These are phyloP conservation scores for Hylyphantes graminicola DNA, from an alignment of 1,140 invertebrate genomes.

Conservation along the genomic window DNA sequence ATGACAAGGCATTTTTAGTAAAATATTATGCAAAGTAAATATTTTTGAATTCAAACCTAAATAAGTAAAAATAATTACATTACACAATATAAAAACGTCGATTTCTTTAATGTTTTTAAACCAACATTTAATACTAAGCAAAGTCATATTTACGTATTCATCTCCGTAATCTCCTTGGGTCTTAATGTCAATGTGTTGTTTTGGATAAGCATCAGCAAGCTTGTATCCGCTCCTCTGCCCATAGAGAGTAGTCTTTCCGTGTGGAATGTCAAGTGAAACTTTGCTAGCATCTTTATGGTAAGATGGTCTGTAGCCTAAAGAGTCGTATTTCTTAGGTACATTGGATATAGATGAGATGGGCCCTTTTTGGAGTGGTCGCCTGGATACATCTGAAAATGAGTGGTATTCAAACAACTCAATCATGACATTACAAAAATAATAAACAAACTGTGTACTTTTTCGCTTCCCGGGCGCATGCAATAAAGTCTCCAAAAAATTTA, in stretches of 20 bases:
- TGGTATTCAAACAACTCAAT: too few relatives aligned
- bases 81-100: background rate
- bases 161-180: conserved; percentile 29
- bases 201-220: conserved; percentile 37
- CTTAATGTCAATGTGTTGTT: conserved; percentile 15
- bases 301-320: background rate
- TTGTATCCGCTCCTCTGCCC: conserved; percentile 31
- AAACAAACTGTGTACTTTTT: too few relatives aligned
- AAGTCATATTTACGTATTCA: conserved; percentile 22
- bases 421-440: too few relatives aligned
- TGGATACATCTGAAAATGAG: conserved; percentile 6
- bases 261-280: background rate
- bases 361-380: background rate
- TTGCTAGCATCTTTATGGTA: conserved; percentile 26
- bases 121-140: background rate
- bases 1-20: background rate
- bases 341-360: background rate
- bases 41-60: background rate
- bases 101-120: background rate
- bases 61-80: background rate
- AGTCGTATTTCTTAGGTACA: conserved; percentile 3
- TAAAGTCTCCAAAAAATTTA: too few relatives aligned
- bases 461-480: too few relatives aligned
- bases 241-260: conserved; percentile 21
- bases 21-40: background rate